Conservation (phyloP, 2,113 vertebrate genomes). For the Gobius niger region DNA sequence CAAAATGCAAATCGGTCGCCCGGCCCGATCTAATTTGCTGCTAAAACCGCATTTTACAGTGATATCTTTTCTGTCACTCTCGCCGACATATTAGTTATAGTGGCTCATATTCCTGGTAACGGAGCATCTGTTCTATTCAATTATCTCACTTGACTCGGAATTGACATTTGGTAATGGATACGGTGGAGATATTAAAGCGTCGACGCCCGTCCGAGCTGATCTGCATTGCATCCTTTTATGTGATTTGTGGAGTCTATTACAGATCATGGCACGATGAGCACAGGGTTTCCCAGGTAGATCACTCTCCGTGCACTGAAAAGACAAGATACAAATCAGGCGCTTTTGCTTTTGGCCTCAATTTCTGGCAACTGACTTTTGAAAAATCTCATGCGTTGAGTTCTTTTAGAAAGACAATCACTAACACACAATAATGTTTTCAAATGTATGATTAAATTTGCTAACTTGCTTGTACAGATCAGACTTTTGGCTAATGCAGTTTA, state of each 20-base stretch:
- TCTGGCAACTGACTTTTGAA: no score
- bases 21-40: slow-evolving; percentile 62
- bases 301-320: slow-evolving; percentile 32
- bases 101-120: slow-evolving; percentile 54
- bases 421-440: no score
- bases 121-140: slow-evolving; percentile 62
- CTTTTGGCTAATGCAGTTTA: no score
- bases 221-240: slow-evolving; percentile 45
- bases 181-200: slow-evolving; percentile 62
- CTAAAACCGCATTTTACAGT: slow-evolving; percentile 68
- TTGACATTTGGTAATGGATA: slow-evolving; percentile 68
- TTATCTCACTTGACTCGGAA: slow-evolving; percentile 68
- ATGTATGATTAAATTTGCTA: no score
- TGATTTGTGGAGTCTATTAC: slow-evolving; percentile 52
- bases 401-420: no score
- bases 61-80: slow-evolving; percentile 66
- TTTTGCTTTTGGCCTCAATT: no score
- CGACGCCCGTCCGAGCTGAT: slow-evolving; percentile 39
- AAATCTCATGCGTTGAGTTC: no score
- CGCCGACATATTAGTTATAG: slow-evolving; percentile 64
- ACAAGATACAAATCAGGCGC: no score
- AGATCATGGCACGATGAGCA: slow-evolving; percentile 58
- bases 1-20: slow-evolving; percentile 72
- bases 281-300: slow-evolving; percentile 60
- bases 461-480: no score